Percentiles rank a stretch among this genome's conserved stretches.
Conservation (phyloP, 2,888 invertebrate species). For the Drosophila meridionalis region DNA sequence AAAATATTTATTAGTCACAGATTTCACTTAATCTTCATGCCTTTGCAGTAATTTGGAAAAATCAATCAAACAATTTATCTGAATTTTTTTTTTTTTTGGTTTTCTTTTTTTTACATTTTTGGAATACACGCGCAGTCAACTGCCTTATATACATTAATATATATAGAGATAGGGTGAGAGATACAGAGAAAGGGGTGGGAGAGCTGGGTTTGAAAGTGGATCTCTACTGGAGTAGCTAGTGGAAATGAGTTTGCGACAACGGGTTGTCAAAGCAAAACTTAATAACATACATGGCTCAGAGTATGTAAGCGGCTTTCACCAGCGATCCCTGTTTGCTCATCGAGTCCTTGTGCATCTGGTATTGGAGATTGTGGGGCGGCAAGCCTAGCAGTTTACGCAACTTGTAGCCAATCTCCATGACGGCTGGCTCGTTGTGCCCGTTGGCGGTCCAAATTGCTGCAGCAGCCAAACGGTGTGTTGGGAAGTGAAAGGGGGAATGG, state of each 20-base stretch:
- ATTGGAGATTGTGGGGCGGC: slow-evolving; percentile 86
- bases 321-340: slow-evolving; percentile 92
- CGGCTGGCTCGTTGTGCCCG: slow-evolving; percentile 90
- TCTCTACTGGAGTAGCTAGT: background rate
- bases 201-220: background rate
- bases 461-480: background rate
- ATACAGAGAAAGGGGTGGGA: background rate
- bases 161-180: background rate
- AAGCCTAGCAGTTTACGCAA: slow-evolving; percentile 92
- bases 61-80: background rate
- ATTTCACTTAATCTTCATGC: no score
- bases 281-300: slow-evolving; percentile 54
- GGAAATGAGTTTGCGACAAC: background rate
- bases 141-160: slow-evolving; percentile 8
- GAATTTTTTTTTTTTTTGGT: background rate
- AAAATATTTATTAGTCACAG: no score
- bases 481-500: background rate
- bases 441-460: slow-evolving; percentile 94
- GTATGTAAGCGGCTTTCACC: slow-evolving; percentile 87
- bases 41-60: background rate
- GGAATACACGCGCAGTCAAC: slow-evolving; percentile 48
- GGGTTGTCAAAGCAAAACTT: slow-evolving; percentile 19
- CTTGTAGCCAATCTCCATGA: slow-evolving; percentile 94
- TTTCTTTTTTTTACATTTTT: slow-evolving; percentile 55
- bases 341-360: slow-evolving; percentile 93